These are phyloP conservation scores for Dreissena polymorpha DNA, from an alignment of 1,140 invertebrate species.

Conservation along the genomic window DNA sequence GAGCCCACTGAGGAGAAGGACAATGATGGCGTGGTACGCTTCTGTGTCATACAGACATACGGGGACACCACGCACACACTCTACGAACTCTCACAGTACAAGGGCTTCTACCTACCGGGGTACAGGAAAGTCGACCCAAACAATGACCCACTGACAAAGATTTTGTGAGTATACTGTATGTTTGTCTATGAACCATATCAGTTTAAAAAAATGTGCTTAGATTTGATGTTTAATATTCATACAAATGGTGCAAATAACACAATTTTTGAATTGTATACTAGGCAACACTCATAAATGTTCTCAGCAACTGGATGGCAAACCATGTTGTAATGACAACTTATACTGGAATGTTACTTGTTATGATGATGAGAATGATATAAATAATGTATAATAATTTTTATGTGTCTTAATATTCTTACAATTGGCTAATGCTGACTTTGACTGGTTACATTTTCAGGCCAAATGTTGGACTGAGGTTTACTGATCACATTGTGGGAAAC, in stretches of 20 bases:
- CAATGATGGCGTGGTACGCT: conserved; percentile 90
- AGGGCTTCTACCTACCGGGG: conserved; percentile 94
- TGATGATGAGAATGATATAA: too few relatives aligned
- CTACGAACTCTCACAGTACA: conserved; percentile 92
- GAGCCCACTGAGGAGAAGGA: conserved; percentile 96
- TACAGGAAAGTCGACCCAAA: conserved; percentile 82
- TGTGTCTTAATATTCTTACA: too few relatives aligned
- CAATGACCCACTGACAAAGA: conserved; percentile 83
- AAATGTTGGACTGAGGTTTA: conserved; percentile 89
- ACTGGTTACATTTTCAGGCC: conserved; percentile 83
- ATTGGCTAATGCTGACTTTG: too few relatives aligned
- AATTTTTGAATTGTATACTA: too few relatives aligned
- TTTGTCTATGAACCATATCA: too few relatives aligned
- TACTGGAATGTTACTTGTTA: too few relatives aligned
- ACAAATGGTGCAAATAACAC: not conserved
- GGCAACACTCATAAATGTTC: not conserved
- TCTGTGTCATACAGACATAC: conserved; percentile 95
- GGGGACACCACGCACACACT: conserved; percentile 98
- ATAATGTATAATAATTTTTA: too few relatives aligned
- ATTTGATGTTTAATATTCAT: not conserved
- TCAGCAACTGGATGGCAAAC: too few relatives aligned
- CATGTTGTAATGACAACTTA: too few relatives aligned
- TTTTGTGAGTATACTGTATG: conserved; percentile 84
- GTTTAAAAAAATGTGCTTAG: too few relatives aligned
- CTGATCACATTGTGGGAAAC: conserved; percentile 99